Percentiles rank a stretch among this genome's conserved stretches.
Evolutionary conservation across 2,113 vertebrate genomes (phyloP).

Genomic region (Heterocephalus glaber): DNA sequence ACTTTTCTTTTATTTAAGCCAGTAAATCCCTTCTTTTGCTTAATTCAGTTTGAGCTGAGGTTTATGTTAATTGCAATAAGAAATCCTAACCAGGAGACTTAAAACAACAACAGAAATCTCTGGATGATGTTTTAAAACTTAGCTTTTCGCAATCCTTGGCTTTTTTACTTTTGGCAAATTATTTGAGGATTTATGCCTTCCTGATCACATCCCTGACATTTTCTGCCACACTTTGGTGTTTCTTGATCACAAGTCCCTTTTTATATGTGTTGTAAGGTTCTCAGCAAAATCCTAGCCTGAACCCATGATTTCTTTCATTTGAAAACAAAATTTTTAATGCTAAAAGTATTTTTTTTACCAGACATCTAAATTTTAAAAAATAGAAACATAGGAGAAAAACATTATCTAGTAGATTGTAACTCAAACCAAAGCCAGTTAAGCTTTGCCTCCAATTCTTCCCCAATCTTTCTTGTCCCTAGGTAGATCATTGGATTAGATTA

Average conservation of each 20-base stretch:
- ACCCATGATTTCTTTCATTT: background rate
- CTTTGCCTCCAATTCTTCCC: background rate
- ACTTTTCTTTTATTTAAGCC: background rate
- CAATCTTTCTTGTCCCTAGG: background rate
- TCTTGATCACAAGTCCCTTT: background rate
- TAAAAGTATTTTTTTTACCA: conserved; percentile 19
- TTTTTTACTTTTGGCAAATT: background rate
- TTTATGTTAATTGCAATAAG: background rate
- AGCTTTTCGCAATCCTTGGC: background rate
- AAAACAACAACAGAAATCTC: background rate
- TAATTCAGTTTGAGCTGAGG: background rate
- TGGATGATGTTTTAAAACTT: background rate
- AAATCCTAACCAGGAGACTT: background rate
- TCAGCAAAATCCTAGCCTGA: background rate
- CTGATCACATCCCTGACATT: background rate
- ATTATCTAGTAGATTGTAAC: background rate
- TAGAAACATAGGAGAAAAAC: background rate
- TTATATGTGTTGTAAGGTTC: background rate
- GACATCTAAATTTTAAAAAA: background rate
- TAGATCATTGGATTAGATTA: background rate
- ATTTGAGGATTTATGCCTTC: background rate
- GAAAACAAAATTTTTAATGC: background rate
- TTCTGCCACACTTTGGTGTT: background rate
- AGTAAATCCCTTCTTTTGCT: background rate
- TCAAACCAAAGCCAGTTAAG: background rate